A percentile compares a stretch with the other conserved stretches of the same genome.
phyloP scores from a whole-genome alignment of 2,113 vertebrate species.

The Silurus asotus region DNA sequence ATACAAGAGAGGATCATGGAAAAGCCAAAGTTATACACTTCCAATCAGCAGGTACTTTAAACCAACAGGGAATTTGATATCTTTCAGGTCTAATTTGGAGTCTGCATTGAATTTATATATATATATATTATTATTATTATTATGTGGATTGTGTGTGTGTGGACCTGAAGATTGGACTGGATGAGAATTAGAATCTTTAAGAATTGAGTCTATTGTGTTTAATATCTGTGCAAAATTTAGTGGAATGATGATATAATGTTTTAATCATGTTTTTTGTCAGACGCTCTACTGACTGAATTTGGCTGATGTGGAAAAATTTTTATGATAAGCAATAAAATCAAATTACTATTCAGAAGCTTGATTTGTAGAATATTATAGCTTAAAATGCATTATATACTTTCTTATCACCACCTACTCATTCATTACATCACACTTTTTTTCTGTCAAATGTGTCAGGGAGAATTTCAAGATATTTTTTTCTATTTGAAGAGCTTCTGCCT shows the following conservation, averaged over 20 bases:
- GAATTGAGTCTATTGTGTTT: neutral
- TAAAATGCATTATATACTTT: neutral
- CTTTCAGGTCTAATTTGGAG: neutral
- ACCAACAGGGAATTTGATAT: neutral
- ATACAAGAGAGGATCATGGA: conserved; percentile 50
- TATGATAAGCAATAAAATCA: neutral
- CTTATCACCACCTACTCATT: neutral
- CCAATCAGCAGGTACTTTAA: conserved; percentile 43
- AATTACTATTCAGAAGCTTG: no score
- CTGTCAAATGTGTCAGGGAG: neutral
- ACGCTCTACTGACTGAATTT: neutral
- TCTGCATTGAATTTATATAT: neutral
- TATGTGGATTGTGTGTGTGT: neutral
- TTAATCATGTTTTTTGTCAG: neutral
- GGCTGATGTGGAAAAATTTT: neutral
- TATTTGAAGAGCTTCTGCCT: no score
- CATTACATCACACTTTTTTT: neutral
- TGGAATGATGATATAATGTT: neutral
- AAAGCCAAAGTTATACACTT: conserved; percentile 54
- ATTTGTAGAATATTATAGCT: neutral
- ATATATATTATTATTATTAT: neutral
- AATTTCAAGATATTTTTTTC: neutral
- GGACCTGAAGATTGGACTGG: neutral
- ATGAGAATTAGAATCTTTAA: no score
- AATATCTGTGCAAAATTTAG: neutral